Evolutionary conservation across 2,888 invertebrate species (phyloP), one percentile per base, ranked within the genome.

Genomic region (Agrotis segetum): DNA sequence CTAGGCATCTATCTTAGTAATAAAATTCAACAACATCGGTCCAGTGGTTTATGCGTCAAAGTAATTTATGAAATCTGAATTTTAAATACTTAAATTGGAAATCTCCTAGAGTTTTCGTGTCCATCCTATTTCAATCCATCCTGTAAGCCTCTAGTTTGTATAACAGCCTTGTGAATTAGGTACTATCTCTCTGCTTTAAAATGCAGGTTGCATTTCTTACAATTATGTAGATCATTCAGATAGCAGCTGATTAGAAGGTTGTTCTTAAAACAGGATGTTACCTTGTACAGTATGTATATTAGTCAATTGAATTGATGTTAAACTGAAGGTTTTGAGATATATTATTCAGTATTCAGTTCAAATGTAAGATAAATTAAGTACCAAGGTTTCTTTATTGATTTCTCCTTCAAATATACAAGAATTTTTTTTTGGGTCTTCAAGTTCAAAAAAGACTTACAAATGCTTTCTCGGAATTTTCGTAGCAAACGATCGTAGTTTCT

Each of bases 241-340:
- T 61, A 74, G n/a, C 6, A n/a, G n/a, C 29, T 49, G 16, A 61
- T 62, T 49, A 47, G 24, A 64, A 81, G 60, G 71, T 63, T n/a
- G 24, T 61, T 58, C 16, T 29, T 56, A 55, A 55, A 46, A 19
- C 76, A 77, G 81, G 77, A 76, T 81, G 21, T 76, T 81, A 64
- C 81, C 77, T 77, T 63, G 77, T 53, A 16, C 24, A n/a, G 13
- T 47, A 44, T 60, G 60, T 47, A 59, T 50, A 49, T 64, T 46
- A 81, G 60, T 56, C n/a, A 55, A 80, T 52, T 64, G 2, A 55
- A 52, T 44, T 29, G 13, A 46, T 62, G 52, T 52, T 24, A 9
- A 53, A 44, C 61, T 65, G 63, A 81, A 81, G 64, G 77, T 77
- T 61, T 47, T 56, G 55, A 49, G n/a, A 19, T 49, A 47, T 40